phyloP scores from a whole-genome alignment of 23 tunicate species.

The Trididemnum miniatum region DNA sequence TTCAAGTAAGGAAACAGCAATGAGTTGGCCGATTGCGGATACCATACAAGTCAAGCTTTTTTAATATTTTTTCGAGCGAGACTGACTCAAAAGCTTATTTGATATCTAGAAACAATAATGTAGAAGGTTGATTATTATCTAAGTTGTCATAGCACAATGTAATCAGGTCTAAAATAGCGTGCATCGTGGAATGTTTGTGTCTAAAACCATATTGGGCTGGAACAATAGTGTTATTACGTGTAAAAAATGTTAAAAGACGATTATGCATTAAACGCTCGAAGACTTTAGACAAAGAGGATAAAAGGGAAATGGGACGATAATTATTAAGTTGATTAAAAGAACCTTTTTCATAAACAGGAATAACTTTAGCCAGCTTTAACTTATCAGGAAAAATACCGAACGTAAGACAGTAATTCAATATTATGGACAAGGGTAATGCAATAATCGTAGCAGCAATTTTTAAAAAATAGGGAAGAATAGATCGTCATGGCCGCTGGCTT shows the following conservation, averaged over 20 bases:
- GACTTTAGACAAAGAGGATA: neutral
- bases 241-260: neutral
- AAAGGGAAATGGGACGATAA: neutral
- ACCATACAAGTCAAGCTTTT: too few relatives aligned
- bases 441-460: neutral
- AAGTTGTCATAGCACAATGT: neutral
- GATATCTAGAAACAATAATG: neutral
- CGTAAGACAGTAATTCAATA: neutral
- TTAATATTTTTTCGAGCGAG: too few relatives aligned
- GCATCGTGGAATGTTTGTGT: neutral
- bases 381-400: neutral
- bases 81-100: neutral
- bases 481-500: neutral
- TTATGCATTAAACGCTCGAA: too few relatives aligned
- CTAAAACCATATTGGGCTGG: neutral
- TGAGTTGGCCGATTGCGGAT: too few relatives aligned
- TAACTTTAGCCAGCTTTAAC: neutral
- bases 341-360: neutral
- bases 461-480: neutral
- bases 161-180: neutral
- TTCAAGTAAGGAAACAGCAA: too few relatives aligned
- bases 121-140: neutral
- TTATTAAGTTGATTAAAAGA: too few relatives aligned
- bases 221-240: too few relatives aligned
- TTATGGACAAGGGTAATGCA: neutral